A percentile compares a stretch with the other conserved stretches of the same genome.
phyloP scores from a whole-genome alignment of 2,888 invertebrate species.

The Drosophila crucigera region DNA sequence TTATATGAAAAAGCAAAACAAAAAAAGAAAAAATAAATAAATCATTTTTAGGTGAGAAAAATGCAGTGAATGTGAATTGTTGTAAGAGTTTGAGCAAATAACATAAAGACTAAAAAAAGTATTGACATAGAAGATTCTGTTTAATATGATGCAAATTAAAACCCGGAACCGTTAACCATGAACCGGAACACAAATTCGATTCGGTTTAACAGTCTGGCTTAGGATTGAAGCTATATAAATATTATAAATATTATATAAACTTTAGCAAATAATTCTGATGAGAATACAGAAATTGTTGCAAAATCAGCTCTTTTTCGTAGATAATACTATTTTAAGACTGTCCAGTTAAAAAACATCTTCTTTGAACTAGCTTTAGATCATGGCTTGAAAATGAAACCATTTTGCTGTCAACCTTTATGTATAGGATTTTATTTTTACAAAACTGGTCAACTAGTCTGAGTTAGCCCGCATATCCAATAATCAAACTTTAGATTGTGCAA shows the following conservation, averaged over 20 bases:
- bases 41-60: slow-evolving; percentile 12
- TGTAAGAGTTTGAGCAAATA: neutral
- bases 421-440: neutral
- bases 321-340: neutral
- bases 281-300: neutral
- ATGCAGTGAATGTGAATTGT: slow-evolving; percentile 7
- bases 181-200: neutral
- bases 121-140: neutral
- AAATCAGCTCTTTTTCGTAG: neutral
- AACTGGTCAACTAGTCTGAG: neutral
- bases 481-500: slow-evolving; percentile 30
- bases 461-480: slow-evolving; percentile 1
- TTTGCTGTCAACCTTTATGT: neutral
- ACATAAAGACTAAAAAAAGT: neutral
- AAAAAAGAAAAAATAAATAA: slow-evolving; percentile 16
- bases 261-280: neutral
- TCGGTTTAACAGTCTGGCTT: neutral
- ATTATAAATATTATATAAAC: neutral
- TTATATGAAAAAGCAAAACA: slow-evolving; percentile 6
- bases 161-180: neutral
- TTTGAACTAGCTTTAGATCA: neutral
- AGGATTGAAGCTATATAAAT: neutral
- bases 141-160: neutral
- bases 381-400: neutral
- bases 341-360: neutral